phyloP scores from a whole-genome alignment of 92 coral and sea anemone species.

The Actinostola sp. region DNA sequence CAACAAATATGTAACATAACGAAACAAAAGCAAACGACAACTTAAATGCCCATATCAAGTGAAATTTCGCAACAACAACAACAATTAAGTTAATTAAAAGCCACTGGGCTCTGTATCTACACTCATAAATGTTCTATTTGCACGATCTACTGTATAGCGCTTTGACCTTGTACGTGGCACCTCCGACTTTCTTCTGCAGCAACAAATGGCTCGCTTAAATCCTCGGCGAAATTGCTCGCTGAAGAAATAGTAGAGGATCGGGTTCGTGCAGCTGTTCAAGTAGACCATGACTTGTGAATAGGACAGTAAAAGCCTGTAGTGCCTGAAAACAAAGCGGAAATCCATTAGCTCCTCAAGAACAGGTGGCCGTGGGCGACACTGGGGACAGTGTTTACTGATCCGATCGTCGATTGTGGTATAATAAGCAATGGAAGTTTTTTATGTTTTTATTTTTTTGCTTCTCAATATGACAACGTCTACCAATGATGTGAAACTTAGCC shows the following conservation, averaged over 20 bases:
- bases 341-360: not conserved
- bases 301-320: constrained; percentile 63
- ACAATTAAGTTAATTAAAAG: not conserved
- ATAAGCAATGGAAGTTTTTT: too few relatives aligned
- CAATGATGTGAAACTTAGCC: too few relatives aligned
- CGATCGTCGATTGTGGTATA: too few relatives aligned
- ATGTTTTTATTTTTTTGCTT: too few relatives aligned
- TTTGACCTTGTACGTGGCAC: constrained; percentile 36
- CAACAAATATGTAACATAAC: not conserved
- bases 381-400: too few relatives aligned
- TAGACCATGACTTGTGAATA: constrained; percentile 83
- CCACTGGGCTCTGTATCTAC: constrained; percentile 33
- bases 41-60: too few relatives aligned
- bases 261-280: constrained; percentile 90
- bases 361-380: too few relatives aligned
- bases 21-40: not conserved
- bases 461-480: too few relatives aligned
- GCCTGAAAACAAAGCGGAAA: constrained; percentile 38
- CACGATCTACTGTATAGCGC: constrained; percentile 28
- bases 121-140: constrained; percentile 32
- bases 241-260: constrained; percentile 91
- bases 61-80: too few relatives aligned
- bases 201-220: constrained; percentile 59
- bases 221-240: constrained; percentile 91
- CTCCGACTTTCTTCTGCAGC: constrained; percentile 36